phyloP scores from a whole-genome alignment of 2,113 vertebrate genomes.

The Dunckerocampus dactyliophorus region DNA sequence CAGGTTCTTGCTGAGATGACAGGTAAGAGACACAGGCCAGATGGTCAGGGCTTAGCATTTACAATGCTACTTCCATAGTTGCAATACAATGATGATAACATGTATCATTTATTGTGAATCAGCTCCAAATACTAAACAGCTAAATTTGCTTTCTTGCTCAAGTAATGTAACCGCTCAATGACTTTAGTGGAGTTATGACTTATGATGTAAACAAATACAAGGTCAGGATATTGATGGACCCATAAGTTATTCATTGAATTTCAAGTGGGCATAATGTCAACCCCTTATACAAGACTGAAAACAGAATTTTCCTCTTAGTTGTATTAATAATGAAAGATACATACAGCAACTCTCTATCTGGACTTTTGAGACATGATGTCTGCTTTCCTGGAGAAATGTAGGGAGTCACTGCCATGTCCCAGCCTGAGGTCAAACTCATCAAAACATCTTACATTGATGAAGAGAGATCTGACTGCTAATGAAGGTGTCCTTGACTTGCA shows the following conservation, averaged over 20 bases:
- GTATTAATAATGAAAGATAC: slow-evolving; percentile 62
- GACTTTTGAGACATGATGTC: slow-evolving; percentile 32
- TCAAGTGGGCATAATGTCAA: slow-evolving; percentile 39
- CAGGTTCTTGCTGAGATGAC: slow-evolving; percentile 56
- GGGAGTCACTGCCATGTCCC: slow-evolving; percentile 48
- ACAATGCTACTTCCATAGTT: slow-evolving; percentile 45
- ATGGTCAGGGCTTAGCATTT: slow-evolving; percentile 52
- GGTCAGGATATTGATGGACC: not conserved
- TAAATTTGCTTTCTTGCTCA: slow-evolving; percentile 8
- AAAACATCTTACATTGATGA: slow-evolving; percentile 49
- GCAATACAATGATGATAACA: slow-evolving; percentile 45
- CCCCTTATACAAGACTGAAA: slow-evolving; percentile 33
- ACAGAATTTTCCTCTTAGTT: slow-evolving; percentile 62
- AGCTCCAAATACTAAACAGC: slow-evolving; percentile 1
- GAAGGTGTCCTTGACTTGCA: slow-evolving; percentile 54
- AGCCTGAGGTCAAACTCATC: slow-evolving; percentile 66
- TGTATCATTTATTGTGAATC: slow-evolving; percentile 37
- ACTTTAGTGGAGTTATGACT: not conserved
- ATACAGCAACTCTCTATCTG: slow-evolving; percentile 31
- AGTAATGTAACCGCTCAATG: slow-evolving; percentile 1
- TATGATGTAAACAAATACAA: not conserved
- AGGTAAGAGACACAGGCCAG: slow-evolving; percentile 50
- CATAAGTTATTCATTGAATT: slow-evolving; percentile 52
- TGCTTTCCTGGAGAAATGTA: slow-evolving; percentile 49
- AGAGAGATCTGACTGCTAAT: slow-evolving; percentile 55